Evolutionary conservation across 2,113 vertebrate genomes (phyloP).

Genomic region (Oophaga pumilio): DNA sequence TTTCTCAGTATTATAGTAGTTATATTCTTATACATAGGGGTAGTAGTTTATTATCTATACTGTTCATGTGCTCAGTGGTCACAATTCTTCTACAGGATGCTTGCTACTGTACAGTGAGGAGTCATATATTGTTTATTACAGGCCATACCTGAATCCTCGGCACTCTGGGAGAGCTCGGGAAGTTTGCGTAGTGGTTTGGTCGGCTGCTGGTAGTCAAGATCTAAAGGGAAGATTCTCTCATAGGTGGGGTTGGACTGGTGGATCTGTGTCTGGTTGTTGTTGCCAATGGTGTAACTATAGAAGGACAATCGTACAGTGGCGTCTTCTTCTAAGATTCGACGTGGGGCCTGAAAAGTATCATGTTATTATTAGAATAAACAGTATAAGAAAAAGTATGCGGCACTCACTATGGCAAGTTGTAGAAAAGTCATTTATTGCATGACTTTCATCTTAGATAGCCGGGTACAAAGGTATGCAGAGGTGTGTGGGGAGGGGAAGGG

Average conservation of each 20-base stretch:
- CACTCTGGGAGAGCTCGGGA: constrained; percentile 86
- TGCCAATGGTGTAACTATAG: constrained; percentile 85
- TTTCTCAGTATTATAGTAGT: constrained; percentile 9
- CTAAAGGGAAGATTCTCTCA: constrained; percentile 86
- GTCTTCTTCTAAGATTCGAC: constrained; percentile 87
- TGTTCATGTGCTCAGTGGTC: not conserved
- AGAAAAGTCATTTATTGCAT: no score
- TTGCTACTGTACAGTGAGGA: not conserved
- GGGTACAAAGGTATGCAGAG: no score
- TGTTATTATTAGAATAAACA: not conserved
- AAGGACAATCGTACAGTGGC: constrained; percentile 85
- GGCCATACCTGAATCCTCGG: constrained; percentile 83
- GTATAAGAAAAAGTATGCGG: no score
- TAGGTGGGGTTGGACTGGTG: constrained; percentile 84
- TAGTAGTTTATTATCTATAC: constrained; percentile 2
- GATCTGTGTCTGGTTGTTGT: constrained; percentile 76
- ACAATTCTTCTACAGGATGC: no score
- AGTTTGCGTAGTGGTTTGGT: constrained; percentile 79
- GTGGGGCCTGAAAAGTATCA: constrained; percentile 74
- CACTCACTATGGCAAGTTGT: no score
- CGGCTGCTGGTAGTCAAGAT: constrained; percentile 87
- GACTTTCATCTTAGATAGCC: no score
- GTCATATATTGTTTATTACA: not conserved
- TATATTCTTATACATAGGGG: constrained; percentile 2
- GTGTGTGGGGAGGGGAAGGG: no score